Percentiles rank a stretch among this genome's conserved stretches.
Conservation (phyloP, 2,113 vertebrate genomes). For the Cavia aperea region DNA sequence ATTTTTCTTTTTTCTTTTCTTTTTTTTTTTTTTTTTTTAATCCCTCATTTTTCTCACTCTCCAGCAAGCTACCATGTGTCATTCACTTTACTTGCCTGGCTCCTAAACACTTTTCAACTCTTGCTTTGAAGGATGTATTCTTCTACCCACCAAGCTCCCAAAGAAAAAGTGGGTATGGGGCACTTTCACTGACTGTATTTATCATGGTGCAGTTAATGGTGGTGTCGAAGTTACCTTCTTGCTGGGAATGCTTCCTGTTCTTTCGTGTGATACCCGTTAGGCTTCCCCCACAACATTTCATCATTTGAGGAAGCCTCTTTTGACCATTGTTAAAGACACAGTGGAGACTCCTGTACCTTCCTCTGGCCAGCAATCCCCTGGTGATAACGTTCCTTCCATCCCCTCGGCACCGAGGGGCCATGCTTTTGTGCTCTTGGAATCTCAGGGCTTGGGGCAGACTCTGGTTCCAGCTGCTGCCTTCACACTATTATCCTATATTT, state of each 20-base stretch:
- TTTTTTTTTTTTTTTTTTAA: too few relatives aligned
- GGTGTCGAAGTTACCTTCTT: background rate
- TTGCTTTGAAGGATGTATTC: background rate
- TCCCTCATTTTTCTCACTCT: too few relatives aligned
- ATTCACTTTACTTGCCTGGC: background rate
- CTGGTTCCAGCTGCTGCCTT: background rate
- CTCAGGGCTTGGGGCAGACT: background rate
- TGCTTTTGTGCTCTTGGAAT: background rate
- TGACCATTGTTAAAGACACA: background rate
- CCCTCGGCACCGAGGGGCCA: background rate
- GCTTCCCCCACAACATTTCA: background rate
- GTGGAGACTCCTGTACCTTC: background rate
- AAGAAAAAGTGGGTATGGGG: background rate
- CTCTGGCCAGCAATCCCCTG: background rate
- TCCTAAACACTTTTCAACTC: background rate
- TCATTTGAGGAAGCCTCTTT: background rate
- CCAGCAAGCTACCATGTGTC: too few relatives aligned
- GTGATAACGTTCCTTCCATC: background rate
- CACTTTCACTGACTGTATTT: background rate
- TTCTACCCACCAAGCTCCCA: background rate
- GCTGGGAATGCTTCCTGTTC: background rate
- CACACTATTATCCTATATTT: background rate
- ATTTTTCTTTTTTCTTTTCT: too few relatives aligned
- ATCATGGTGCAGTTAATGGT: background rate
- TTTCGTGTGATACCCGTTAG: background rate